A percentile compares a stretch with the other conserved stretches of the same genome.
phyloP scores from a whole-genome alignment of 2,113 vertebrate species.

The Tauraco erythrolophus region DNA sequence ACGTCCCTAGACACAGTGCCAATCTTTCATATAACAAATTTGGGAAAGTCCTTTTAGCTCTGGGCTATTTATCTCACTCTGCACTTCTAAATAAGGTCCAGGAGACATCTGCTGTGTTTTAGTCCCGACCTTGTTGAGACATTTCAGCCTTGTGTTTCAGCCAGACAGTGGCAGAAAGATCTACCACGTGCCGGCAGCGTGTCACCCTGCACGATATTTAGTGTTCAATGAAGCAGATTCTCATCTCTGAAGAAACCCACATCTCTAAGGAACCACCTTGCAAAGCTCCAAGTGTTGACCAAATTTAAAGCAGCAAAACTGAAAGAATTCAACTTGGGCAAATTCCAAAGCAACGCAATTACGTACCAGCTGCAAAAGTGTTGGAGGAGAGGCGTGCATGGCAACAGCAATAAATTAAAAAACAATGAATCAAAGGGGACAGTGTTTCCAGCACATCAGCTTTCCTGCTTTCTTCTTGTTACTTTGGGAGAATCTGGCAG shows the following conservation, averaged over 20 bases:
- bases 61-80: not conserved
- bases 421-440: too few relatives aligned
- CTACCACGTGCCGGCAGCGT: rapidly evolving
- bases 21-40: rapidly evolving
- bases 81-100: not conserved
- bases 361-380: not conserved
- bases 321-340: not conserved
- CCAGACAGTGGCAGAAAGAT: not conserved
- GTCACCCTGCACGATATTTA: rapidly evolving
- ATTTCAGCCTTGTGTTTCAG: not conserved
- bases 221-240: rapidly evolving
- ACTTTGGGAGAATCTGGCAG: not conserved
- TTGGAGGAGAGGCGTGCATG: not conserved
- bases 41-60: not conserved
- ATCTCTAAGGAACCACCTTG: not conserved
- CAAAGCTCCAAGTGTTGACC: not conserved
- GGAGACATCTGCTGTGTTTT: not conserved
- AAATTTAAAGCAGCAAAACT: not conserved
- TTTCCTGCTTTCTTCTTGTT: not conserved
- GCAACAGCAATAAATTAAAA: not conserved
- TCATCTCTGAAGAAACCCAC: not conserved
- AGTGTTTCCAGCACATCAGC: not conserved
- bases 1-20: not conserved
- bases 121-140: not conserved
- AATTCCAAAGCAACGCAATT: not conserved